phyloP scores from a whole-genome alignment of 2,113 vertebrate species.

The Heteronetta atricapilla region DNA sequence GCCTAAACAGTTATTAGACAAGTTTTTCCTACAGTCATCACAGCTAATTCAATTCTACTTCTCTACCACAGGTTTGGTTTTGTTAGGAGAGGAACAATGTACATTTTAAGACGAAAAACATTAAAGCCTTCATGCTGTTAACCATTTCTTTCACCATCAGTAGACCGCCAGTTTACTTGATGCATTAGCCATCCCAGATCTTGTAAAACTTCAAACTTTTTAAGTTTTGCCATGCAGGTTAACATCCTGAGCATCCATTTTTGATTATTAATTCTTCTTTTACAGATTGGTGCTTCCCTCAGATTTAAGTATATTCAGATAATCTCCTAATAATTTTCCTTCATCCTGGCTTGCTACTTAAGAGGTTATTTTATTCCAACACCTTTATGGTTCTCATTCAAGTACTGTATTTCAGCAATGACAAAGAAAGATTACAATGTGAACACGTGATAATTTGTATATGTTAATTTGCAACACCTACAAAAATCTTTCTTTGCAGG shows the following conservation, averaged over 20 bases:
- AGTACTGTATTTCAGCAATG: neutral
- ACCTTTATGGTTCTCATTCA: neutral
- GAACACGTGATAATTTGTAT: neutral
- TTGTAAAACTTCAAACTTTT: neutral
- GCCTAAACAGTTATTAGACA: neutral
- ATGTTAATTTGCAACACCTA: neutral
- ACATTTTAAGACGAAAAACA: conserved; percentile 8
- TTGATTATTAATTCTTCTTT: neutral
- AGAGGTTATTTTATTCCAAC: neutral
- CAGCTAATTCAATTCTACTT: conserved; percentile 21
- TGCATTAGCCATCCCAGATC: neutral
- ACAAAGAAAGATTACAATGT: neutral
- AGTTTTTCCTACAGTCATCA: conserved; percentile 1
- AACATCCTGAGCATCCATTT: neutral
- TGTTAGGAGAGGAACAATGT: neutral
- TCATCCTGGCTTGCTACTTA: neutral
- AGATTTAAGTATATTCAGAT: neutral
- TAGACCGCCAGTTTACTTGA: neutral
- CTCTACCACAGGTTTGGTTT: conserved; percentile 34
- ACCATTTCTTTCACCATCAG: neutral
- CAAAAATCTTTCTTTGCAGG: conserved; percentile 74
- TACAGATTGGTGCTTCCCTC: conserved; percentile 17
- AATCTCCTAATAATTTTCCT: neutral
- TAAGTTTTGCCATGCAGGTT: neutral
- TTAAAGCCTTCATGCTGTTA: neutral